Percentiles rank a stretch among this genome's conserved stretches.
Evolutionary conservation across 2,888 invertebrate genomes (phyloP).

Genomic region (Trachelus troglodyta): DNA sequence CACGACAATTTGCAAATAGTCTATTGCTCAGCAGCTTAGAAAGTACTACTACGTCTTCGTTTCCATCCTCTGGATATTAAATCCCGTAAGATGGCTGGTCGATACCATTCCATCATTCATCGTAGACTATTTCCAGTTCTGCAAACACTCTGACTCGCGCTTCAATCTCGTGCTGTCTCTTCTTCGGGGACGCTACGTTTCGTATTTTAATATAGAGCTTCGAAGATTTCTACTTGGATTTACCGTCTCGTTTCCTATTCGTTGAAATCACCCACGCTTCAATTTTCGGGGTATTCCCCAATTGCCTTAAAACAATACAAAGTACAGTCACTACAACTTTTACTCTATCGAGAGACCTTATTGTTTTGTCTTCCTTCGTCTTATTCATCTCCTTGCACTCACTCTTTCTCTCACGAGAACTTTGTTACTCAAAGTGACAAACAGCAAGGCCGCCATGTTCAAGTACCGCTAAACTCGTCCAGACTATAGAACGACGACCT

Average conservation of each 20-base stretch:
- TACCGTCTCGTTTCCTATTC: background rate
- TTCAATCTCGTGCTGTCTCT: background rate
- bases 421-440: background rate
- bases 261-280: background rate
- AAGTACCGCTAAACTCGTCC: conserved; percentile 8
- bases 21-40: background rate
- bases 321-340: background rate
- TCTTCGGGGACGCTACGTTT: background rate
- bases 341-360: background rate
- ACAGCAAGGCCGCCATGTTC: background rate
- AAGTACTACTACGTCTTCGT: background rate
- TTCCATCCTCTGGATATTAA: background rate
- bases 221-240: background rate
- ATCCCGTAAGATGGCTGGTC: background rate
- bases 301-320: background rate
- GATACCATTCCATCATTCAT: background rate
- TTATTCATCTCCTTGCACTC: background rate
- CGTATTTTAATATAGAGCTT: background rate
- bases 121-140: background rate
- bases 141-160: background rate
- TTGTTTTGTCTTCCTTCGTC: background rate
- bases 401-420: background rate
- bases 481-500: conserved; percentile 28
- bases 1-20: background rate
- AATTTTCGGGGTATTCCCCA: background rate